Evolutionary conservation across 2,797 vertebrate genomes (phyloP).

Genomic region (Pelodytes ibericus): DNA sequence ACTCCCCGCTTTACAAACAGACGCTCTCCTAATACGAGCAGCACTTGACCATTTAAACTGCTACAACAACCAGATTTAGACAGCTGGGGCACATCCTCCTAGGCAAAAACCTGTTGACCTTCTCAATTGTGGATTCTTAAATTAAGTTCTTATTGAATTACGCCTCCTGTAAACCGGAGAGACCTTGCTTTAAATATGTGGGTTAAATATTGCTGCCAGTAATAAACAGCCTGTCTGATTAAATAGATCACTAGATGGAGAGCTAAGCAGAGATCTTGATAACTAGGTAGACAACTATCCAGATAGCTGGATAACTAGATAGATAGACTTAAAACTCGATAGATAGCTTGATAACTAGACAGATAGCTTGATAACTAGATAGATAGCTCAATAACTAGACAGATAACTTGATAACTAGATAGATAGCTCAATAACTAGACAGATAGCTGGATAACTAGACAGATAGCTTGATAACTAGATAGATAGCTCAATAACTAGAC

Average conservation of each 20-base stretch:
- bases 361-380: background rate
- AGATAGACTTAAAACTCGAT: background rate
- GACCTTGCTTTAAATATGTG: constrained; percentile 73
- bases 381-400: background rate
- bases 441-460: too few relatives aligned
- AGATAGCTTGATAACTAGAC: background rate
- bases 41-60: constrained; percentile 98
- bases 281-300: background rate
- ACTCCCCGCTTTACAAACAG: constrained; percentile 85
- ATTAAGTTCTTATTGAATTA: constrained; percentile 80
- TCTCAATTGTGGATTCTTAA: constrained; percentile 76
- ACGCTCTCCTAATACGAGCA: constrained; percentile 90
- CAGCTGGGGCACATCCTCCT: constrained; percentile 93
- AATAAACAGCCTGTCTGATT: background rate
- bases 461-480: too few relatives aligned
- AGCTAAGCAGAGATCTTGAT: background rate
- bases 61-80: constrained; percentile 89
- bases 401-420: background rate
- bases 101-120: constrained; percentile 78
- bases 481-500: too few relatives aligned
- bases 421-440: too few relatives aligned
- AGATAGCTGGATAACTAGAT: background rate
- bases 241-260: background rate
- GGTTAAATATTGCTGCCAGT: constrained; percentile 64
- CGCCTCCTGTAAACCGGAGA: constrained; percentile 69